phyloP scores from a whole-genome alignment of 2,113 vertebrate genomes.

The Acanthisitta chloris region DNA sequence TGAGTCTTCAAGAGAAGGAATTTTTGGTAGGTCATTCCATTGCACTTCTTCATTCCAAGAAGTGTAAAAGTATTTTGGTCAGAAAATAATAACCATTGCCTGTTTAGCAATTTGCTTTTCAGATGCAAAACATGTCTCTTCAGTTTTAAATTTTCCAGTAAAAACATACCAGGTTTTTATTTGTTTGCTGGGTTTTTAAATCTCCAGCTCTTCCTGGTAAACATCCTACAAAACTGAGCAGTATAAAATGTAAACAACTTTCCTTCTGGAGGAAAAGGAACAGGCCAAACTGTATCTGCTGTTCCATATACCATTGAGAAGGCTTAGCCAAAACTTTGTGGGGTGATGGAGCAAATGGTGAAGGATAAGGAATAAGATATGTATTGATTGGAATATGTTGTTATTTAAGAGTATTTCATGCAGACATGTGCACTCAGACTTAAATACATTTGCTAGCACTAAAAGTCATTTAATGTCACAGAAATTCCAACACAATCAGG shows the following conservation, averaged over 20 bases:
- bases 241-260: neutral
- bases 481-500: neutral
- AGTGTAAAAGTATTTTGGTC: neutral
- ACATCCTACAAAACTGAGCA: neutral
- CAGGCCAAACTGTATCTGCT: neutral
- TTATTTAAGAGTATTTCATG: neutral
- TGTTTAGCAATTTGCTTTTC: neutral
- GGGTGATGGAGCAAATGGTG: neutral
- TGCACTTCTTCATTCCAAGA: neutral
- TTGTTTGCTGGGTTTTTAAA: neutral
- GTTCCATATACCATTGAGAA: neutral
- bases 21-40: neutral
- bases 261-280: neutral
- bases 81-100: neutral
- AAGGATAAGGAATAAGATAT: neutral
- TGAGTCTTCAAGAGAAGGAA: neutral
- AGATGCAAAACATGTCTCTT: neutral
- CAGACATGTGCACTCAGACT: neutral
- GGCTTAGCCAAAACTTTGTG: neutral
- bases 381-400: neutral
- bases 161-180: neutral
- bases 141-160: neutral
- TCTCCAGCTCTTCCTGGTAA: neutral
- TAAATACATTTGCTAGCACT: neutral
- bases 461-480: neutral